Conservation (phyloP, 2,888 invertebrate species). For the Operophtera brumata region DNA sequence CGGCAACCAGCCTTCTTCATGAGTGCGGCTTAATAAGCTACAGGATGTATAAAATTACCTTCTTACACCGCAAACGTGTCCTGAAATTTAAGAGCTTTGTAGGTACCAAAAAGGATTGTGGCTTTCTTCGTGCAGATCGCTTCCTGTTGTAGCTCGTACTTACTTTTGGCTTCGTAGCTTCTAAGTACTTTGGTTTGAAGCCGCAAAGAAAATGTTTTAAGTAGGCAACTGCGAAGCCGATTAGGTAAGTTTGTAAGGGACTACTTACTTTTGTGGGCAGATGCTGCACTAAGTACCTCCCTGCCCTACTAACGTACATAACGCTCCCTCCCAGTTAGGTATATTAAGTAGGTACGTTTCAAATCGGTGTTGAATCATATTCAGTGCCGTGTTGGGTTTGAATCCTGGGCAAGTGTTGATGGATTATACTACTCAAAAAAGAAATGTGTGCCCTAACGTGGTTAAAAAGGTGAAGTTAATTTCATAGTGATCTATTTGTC, state of each 20-base stretch:
- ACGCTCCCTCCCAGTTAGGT: no score
- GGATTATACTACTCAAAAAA: no score
- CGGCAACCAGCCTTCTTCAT: background rate
- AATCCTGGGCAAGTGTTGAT: no score
- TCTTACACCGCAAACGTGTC: slow-evolving; percentile 27
- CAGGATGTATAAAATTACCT: slow-evolving; percentile 28
- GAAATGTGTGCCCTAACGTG: no score
- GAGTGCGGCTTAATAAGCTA: slow-evolving; percentile 2
- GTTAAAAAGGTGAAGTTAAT: no score
- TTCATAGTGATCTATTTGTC: no score
- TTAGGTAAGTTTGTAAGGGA: slow-evolving; percentile 2
- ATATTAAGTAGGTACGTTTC: no score
- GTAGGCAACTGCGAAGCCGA: slow-evolving; percentile 6
- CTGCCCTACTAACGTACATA: no score
- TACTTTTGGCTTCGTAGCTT: slow-evolving; percentile 7
- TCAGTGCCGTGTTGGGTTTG: no score
- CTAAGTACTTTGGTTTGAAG: background rate
- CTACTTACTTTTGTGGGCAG: background rate
- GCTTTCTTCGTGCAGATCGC: slow-evolving; percentile 23
- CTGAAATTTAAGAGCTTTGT: slow-evolving; percentile 32
- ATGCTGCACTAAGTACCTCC: background rate
- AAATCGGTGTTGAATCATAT: no score
- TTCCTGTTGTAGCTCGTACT: slow-evolving; percentile 10
- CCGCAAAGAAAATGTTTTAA: slow-evolving; percentile 12
- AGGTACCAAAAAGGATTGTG: slow-evolving; percentile 32